These are phyloP conservation scores for Corythoichthys intestinalis DNA, from an alignment of 2,113 vertebrate species.

Conservation along the genomic window DNA sequence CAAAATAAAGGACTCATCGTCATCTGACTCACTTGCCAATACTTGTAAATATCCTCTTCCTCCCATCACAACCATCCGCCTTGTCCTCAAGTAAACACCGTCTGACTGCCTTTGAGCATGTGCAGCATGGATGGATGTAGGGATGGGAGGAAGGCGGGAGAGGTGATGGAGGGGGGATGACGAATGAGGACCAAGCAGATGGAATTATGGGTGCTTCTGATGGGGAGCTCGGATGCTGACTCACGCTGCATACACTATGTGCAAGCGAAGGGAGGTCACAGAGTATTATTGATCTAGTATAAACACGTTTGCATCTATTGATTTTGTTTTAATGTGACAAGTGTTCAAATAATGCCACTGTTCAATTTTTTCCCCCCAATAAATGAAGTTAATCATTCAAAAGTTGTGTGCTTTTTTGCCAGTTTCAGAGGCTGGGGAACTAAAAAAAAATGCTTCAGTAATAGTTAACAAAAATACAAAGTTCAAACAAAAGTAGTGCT, in stretches of 20 bases:
- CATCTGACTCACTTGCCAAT: neutral
- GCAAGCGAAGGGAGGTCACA: too few relatives aligned
- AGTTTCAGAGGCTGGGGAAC: too few relatives aligned
- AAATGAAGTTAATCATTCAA: too few relatives aligned
- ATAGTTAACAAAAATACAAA: too few relatives aligned
- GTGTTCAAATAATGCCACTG: too few relatives aligned
- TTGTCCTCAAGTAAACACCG: constrained; percentile 71
- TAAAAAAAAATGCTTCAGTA: too few relatives aligned
- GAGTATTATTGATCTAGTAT: too few relatives aligned
- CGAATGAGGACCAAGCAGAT: constrained; percentile 30
- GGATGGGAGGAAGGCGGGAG: constrained; percentile 51
- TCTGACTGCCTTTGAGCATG: constrained; percentile 85
- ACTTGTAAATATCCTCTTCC: constrained; percentile 4
- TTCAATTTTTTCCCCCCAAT: too few relatives aligned
- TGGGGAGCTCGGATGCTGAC: constrained; percentile 11
- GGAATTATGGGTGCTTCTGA: neutral
- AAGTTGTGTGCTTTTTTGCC: too few relatives aligned
- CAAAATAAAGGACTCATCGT: neutral
- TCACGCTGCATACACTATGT: neutral
- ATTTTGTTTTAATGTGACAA: neutral
- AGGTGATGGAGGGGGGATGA: constrained; percentile 44
- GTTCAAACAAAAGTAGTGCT: too few relatives aligned
- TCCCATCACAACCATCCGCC: constrained; percentile 68
- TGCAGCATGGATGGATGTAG: constrained; percentile 68
- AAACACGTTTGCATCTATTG: neutral